phyloP scores from a whole-genome alignment of 2,797 vertebrate species.

The Huso huso region DNA sequence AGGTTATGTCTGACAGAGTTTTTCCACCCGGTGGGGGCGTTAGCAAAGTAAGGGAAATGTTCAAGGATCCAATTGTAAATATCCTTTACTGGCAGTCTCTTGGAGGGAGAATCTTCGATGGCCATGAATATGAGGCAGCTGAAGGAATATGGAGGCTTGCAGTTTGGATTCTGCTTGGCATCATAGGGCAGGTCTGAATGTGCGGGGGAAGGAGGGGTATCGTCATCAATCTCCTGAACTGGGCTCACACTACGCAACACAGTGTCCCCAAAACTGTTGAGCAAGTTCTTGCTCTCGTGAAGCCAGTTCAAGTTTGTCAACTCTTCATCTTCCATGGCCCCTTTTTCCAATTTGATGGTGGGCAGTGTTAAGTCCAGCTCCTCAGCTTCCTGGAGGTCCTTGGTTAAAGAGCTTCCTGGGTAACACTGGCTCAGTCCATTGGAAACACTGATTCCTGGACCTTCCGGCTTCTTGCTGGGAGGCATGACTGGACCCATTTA shows the following conservation, averaged over 20 bases:
- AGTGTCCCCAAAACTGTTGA: slow-evolving; percentile 79
- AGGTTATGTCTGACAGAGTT: slow-evolving; percentile 84
- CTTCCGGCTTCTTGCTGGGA: slow-evolving; percentile 83
- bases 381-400: slow-evolving; percentile 70
- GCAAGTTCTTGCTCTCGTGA: slow-evolving; percentile 79
- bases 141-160: slow-evolving; percentile 81
- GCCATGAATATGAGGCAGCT: slow-evolving; percentile 92
- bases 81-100: slow-evolving; percentile 81
- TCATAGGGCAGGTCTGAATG: slow-evolving; percentile 73
- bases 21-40: slow-evolving; percentile 82
- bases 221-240: slow-evolving; percentile 69
- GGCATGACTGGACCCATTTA: slow-evolving; percentile 91
- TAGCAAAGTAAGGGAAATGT: slow-evolving; percentile 84
- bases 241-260: slow-evolving; percentile 79
- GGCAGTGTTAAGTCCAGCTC: slow-evolving; percentile 71
- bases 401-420: slow-evolving; percentile 62
- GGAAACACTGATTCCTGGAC: slow-evolving; percentile 73
- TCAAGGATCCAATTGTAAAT: slow-evolving; percentile 89
- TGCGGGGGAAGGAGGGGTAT: slow-evolving; percentile 72
- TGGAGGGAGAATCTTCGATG: slow-evolving; percentile 80
- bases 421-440: slow-evolving; percentile 70
- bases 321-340: slow-evolving; percentile 77
- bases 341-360: slow-evolving; percentile 65
- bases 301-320: slow-evolving; percentile 86
- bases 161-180: slow-evolving; percentile 81